Evolutionary conservation across 2,797 vertebrate species (phyloP).

Genomic region (Otolemur crassicaudatus): DNA sequence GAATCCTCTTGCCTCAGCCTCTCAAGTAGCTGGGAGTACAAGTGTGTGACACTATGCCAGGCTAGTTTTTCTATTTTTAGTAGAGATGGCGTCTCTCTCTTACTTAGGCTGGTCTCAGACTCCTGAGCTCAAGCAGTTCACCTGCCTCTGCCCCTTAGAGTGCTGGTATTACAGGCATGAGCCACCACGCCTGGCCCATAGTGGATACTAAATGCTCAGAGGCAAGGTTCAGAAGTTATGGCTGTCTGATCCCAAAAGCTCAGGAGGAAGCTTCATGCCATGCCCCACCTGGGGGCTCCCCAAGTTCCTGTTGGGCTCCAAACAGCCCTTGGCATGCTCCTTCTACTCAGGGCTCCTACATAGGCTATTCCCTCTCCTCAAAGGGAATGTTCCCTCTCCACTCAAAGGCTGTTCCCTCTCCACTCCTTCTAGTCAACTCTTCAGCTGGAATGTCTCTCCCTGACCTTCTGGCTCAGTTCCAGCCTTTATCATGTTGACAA

Average conservation of each 20-base stretch:
- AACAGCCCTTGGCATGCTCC: accelerated
- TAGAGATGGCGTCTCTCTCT: too few species aligned
- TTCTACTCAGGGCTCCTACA: not conserved
- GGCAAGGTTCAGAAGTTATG: not conserved
- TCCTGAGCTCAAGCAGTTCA: too few species aligned
- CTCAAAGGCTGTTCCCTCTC: not conserved
- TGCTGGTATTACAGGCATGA: too few species aligned
- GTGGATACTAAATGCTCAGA: not conserved
- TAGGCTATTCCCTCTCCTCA: not conserved
- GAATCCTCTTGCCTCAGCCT: too few species aligned
- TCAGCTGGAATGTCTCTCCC: not conserved
- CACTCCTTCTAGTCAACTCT: not conserved
- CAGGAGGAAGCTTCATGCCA: not conserved
- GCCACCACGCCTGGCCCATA: not conserved
- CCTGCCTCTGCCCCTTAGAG: too few species aligned
- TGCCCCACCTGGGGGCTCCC: not conserved
- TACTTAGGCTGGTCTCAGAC: too few species aligned
- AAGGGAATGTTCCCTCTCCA: not conserved
- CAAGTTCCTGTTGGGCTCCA: not conserved
- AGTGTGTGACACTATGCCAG: too few species aligned
- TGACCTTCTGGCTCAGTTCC: not conserved
- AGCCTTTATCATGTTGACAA: conserved; percentile 70
- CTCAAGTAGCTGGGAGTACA: too few species aligned
- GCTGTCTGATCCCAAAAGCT: not conserved
- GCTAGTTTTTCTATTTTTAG: too few species aligned